Evolutionary conservation across 2,888 invertebrate genomes (phyloP).

Genomic region (Spicauda simplicius): DNA sequence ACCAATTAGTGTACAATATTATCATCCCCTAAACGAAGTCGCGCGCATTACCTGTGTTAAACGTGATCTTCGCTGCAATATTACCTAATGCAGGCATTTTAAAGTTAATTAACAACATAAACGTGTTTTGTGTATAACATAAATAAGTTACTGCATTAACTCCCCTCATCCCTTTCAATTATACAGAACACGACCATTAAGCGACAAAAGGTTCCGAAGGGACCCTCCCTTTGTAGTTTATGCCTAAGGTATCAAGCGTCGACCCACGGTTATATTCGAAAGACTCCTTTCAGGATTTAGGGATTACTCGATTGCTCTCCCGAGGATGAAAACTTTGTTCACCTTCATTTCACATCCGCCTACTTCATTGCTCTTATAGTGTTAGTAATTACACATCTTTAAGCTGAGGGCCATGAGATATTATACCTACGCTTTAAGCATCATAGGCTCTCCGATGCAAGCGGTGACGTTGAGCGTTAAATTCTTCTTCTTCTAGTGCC

Average conservation of each 20-base stretch:
- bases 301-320: constrained; percentile 66
- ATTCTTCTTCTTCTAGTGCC: too few relatives aligned
- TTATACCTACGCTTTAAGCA: too few relatives aligned
- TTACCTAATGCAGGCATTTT: neutral
- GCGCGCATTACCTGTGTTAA: too few relatives aligned
- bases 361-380: neutral
- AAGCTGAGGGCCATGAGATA: neutral
- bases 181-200: constrained; percentile 27
- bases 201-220: constrained; percentile 26
- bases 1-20: too few relatives aligned
- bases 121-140: neutral
- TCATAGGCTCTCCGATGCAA: too few relatives aligned
- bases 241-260: constrained; percentile 37
- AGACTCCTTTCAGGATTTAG: constrained; percentile 62
- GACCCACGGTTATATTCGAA: constrained; percentile 42
- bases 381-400: neutral
- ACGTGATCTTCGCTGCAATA: too few relatives aligned
- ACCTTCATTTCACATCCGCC: neutral
- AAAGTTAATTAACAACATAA: neutral
- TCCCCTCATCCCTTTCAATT: constrained; percentile 23
- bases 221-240: constrained; percentile 23
- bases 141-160: neutral
- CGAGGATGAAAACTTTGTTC: constrained; percentile 63
- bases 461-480: too few relatives aligned
- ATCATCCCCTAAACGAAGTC: too few relatives aligned